A percentile compares a stretch with the other conserved stretches of the same genome.
Evolutionary conservation across 2,888 invertebrate genomes (phyloP).

Genomic region (Conomelus anceps): DNA sequence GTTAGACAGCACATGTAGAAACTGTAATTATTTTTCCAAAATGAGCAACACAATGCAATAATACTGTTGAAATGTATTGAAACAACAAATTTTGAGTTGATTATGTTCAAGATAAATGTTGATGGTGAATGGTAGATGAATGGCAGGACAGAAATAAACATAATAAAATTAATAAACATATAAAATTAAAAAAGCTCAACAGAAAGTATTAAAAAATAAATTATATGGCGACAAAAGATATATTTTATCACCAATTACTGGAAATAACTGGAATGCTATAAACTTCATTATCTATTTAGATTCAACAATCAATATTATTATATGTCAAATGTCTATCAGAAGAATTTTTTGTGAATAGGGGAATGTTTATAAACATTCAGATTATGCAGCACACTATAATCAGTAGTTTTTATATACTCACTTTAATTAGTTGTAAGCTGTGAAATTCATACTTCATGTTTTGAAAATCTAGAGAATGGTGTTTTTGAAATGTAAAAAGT

Average conservation of each 20-base stretch:
- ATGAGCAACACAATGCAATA: background rate
- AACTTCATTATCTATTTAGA: background rate
- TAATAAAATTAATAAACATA: background rate
- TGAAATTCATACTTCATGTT: too few species aligned
- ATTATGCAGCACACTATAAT: background rate
- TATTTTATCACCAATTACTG: background rate
- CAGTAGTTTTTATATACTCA: background rate
- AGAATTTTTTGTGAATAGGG: background rate
- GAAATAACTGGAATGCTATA: background rate
- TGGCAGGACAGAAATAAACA: background rate
- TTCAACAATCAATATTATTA: background rate
- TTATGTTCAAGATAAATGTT: background rate
- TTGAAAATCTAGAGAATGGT: background rate
- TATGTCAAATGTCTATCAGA: background rate
- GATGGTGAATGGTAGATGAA: background rate
- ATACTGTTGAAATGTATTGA: background rate
- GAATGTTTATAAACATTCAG: too few species aligned
- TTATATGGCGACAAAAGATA: background rate
- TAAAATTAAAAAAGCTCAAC: background rate
- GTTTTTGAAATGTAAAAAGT: background rate
- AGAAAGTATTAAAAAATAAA: background rate
- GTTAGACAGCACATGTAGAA: background rate
- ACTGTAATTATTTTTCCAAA: too few species aligned
- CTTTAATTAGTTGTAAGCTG: background rate
- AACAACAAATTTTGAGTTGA: background rate